These are phyloP conservation scores for Ephydatia muelleri DNA, from an alignment of 37 sponge, comb jelly and placozoan genomes.

Conservation along the genomic window DNA sequence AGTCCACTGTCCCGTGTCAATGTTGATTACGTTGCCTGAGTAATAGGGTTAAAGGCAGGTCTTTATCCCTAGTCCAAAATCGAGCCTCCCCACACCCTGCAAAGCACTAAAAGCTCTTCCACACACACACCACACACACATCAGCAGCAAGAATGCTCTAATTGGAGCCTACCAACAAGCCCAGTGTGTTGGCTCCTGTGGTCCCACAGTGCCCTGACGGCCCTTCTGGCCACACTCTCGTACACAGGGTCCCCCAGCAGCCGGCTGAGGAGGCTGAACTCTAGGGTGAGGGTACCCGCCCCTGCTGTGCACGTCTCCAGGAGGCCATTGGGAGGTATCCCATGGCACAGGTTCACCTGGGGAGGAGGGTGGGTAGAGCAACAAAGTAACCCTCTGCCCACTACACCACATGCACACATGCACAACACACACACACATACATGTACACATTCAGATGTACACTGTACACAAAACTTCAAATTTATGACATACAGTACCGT, in stretches of 20 bases:
- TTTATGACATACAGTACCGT: too few species aligned
- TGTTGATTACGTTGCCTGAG: slow-evolving; percentile 84
- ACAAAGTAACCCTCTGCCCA: too few species aligned
- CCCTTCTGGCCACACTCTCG: slow-evolving; percentile 84
- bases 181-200: slow-evolving; percentile 76
- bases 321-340: slow-evolving; percentile 43
- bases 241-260: slow-evolving; percentile 87
- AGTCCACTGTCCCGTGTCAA: slow-evolving; percentile 86
- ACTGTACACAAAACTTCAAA: background rate
- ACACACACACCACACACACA: background rate
- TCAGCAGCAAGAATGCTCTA: background rate
- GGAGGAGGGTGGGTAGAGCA: too few species aligned
- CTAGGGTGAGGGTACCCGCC: slow-evolving; percentile 87
- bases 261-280: slow-evolving; percentile 91
- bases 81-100: background rate
- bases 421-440: too few species aligned
- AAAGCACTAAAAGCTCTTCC: background rate
- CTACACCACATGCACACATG: too few species aligned
- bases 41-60: background rate
- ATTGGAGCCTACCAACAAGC: slow-evolving; percentile 73
- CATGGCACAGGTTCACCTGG: slow-evolving; percentile 87
- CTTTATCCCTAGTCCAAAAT: background rate
- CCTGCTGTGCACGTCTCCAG: slow-evolving; percentile 92
- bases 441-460: background rate
- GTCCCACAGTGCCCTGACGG: slow-evolving; percentile 86